phyloP scores from a whole-genome alignment of 2,888 invertebrate species.

The Cordylochernes scorpioides region DNA sequence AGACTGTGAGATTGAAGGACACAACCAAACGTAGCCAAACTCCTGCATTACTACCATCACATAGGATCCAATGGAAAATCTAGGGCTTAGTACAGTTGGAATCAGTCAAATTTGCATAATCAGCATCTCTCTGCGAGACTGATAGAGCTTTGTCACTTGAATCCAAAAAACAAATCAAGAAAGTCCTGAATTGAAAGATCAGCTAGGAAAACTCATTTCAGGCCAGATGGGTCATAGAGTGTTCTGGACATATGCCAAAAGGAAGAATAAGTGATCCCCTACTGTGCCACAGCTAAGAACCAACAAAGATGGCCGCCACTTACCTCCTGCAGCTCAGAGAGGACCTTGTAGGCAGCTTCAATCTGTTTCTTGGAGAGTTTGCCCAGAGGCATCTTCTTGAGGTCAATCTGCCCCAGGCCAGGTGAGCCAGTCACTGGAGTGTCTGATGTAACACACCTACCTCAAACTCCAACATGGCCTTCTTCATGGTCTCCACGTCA shows the following conservation, averaged over 20 bases:
- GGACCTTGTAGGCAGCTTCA: conserved; percentile 49
- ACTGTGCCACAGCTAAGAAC: background rate
- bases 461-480: conserved; percentile 74
- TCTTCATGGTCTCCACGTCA: conserved; percentile 70
- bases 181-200: too few relatives aligned
- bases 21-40: background rate
- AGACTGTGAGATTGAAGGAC: conserved; percentile 18
- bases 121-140: too few relatives aligned
- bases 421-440: too few relatives aligned
- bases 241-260: background rate
- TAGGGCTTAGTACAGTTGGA: too few relatives aligned
- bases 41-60: too few relatives aligned
- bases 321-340: conserved; percentile 27
- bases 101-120: too few relatives aligned
- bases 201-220: background rate
- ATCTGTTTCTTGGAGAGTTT: conserved; percentile 77
- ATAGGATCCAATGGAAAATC: too few relatives aligned
- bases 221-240: background rate
- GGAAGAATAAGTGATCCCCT: background rate
- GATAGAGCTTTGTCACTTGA: too few relatives aligned
- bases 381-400: conserved; percentile 92
- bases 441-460: conserved; percentile 21
- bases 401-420: conserved; percentile 47
- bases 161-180: too few relatives aligned
- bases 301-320: background rate